phyloP scores from a whole-genome alignment of 2,113 vertebrate genomes.

The Brienomyrus brachyistius region DNA sequence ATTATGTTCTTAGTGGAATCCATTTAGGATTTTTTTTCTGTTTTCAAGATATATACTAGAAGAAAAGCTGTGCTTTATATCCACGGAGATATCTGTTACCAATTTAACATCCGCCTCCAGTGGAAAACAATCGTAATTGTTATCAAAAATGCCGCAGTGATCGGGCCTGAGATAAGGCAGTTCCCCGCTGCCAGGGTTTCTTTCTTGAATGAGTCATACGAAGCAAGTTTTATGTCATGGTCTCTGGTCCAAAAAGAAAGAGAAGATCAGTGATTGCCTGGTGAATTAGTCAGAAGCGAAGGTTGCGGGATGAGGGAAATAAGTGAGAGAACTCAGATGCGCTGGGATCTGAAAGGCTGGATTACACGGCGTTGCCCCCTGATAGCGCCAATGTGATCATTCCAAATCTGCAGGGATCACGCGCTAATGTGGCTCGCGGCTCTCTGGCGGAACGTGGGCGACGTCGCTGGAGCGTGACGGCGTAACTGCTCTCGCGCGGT shows the following conservation, averaged over 20 bases:
- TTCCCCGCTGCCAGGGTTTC: neutral
- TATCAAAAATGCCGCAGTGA: neutral
- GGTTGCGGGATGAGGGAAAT: constrained; percentile 37
- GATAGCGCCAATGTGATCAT: constrained; percentile 61
- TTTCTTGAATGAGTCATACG: neutral
- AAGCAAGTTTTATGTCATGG: constrained; percentile 62
- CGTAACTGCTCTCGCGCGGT: too few species aligned
- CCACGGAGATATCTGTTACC: neutral
- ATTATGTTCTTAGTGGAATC: neutral
- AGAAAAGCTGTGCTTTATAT: neutral
- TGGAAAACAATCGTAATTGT: neutral
- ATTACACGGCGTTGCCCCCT: constrained; percentile 45
- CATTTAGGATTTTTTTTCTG: neutral
- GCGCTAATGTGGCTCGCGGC: constrained; percentile 48
- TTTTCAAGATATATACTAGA: neutral
- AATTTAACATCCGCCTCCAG: constrained; percentile 15
- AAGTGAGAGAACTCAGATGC: constrained; percentile 19
- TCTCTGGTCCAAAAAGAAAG: constrained; percentile 72
- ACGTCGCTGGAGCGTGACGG: neutral
- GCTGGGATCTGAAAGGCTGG: neutral
- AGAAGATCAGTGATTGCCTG: constrained; percentile 74
- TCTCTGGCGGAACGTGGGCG: constrained; percentile 14
- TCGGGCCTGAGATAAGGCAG: neutral
- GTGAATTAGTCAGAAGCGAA: constrained; percentile 73
- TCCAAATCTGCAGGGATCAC: constrained; percentile 59